Evolutionary conservation across 1,140 invertebrate species (phyloP), one percentile per base, ranked within the genome.

Genomic region (Drosophila mojavensis): DNA sequence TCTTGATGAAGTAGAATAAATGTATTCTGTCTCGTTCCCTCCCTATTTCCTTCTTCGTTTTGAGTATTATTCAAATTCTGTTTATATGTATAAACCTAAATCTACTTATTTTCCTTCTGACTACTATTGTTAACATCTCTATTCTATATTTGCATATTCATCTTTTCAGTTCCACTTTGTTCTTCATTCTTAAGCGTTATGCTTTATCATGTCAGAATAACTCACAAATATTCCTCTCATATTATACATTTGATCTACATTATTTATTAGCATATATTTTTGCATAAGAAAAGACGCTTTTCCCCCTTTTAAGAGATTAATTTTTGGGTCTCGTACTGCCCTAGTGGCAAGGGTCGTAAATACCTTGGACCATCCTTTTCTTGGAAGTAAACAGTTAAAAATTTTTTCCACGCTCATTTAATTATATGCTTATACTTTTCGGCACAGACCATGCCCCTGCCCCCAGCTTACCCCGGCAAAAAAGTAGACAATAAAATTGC

Each of bases 401-500:
- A 74, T 69, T 61, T 69, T 69, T 62, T 64, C 48, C 60, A 71
- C 33, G 43, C 61, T 66, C 53, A 58, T 66, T 84, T 83, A 84
- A 80, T 80, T 81, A 77, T 64, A 41, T 75, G 61, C 43, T 48
- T 71, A 80, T 47, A 51, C 45, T 75, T 79, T 76, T 66, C 59
- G 54, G 55, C 48, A 61, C 55, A 17, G 43, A 3, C 43, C 15
- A n/a, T 6, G n/a, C 43, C 9, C 17, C 43, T 4, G 15, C 51
- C 43, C 1, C 10, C 2, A 4, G 7, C 20, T 0, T 7, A 20
- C 2, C 11, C 10, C 10, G 15, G 2, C 7, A 0, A 48, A 48
- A 48, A 33, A 36, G 78, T 75, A 67, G 54, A 50, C 75, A 65
- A 86, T 86, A 81, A 82, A 82, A 88, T 76, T 76, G 68, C 68